Conservation (phyloP, 2,113 vertebrate genomes). For the Irena cyanogastra region DNA sequence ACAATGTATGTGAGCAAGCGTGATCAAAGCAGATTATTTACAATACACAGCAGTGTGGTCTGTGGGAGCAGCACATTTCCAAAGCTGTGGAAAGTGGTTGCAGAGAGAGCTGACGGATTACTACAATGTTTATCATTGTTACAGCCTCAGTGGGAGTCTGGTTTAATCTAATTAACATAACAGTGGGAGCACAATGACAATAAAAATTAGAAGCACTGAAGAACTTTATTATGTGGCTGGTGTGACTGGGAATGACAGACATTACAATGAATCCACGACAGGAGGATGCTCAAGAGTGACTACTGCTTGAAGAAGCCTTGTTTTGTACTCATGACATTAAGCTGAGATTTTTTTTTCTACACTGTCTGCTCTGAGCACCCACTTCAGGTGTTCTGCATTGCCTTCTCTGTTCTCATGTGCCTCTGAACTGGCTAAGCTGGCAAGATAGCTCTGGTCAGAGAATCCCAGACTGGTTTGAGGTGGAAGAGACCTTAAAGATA, state of each 20-base stretch:
- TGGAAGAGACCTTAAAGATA: not conserved
- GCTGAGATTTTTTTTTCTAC: not conserved
- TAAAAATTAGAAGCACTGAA: not conserved
- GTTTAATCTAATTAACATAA: constrained; percentile 25
- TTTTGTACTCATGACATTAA: not conserved
- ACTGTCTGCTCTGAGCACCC: not conserved
- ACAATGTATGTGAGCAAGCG: not conserved
- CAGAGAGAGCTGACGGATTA: not conserved
- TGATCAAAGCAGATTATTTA: not conserved
- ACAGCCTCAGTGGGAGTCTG: not conserved
- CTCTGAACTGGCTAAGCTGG: not conserved
- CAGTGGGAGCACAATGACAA: not conserved
- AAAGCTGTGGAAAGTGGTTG: not conserved
- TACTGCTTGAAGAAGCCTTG: not conserved
- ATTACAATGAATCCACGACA: not conserved
- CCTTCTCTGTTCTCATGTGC: not conserved
- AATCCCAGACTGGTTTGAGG: not conserved
- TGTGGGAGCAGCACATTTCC: not conserved
- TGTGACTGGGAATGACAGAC: not conserved
- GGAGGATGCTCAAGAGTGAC: not conserved
- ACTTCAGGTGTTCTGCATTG: not conserved
- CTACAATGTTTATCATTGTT: not conserved
- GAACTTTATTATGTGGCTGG: not conserved
- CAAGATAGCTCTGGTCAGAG: not conserved
- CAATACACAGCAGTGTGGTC: not conserved